Evolutionary conservation across 2,797 vertebrate species (phyloP).

Genomic region (Adrianichthys oophorus): DNA sequence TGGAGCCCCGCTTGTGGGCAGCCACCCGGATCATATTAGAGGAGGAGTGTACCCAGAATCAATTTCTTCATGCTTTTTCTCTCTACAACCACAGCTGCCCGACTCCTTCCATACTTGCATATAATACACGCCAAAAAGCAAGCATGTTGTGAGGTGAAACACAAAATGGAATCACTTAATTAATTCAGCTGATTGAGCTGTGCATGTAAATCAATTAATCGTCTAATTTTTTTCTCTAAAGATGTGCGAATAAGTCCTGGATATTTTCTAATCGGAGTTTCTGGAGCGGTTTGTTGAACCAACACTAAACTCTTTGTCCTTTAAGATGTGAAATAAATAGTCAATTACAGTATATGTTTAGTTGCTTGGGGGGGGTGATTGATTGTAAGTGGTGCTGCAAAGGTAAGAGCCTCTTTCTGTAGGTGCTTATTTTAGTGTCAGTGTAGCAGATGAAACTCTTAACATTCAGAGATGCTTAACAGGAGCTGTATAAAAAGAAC

Average conservation of each 20-base stretch:
- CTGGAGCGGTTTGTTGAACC: not conserved
- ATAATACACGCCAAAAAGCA: conserved; percentile 56
- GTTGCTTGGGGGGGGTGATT: conserved; percentile 26
- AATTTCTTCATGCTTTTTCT: conserved; percentile 75
- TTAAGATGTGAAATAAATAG: conserved; percentile 53
- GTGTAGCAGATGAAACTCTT: conserved; percentile 21
- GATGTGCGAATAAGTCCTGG: conserved; percentile 3
- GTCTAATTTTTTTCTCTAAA: conserved; percentile 7
- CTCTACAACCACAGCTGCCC: conserved; percentile 65
- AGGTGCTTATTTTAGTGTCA: conserved; percentile 28
- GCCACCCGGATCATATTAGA: conserved; percentile 75
- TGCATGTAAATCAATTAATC: conserved; percentile 33
- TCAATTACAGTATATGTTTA: conserved; percentile 52
- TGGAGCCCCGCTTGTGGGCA: conserved; percentile 74
- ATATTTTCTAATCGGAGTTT: conserved; percentile 7
- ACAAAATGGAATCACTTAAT: conserved; percentile 56
- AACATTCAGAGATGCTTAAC: conserved; percentile 35
- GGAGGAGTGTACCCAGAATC: conserved; percentile 69
- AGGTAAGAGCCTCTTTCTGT: conserved; percentile 23
- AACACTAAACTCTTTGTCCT: conserved; percentile 7
- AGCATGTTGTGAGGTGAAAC: conserved; percentile 65
- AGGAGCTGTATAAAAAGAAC: conserved; percentile 33
- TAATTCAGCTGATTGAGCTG: conserved; percentile 52
- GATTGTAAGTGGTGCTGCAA: conserved; percentile 32
- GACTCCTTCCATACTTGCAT: conserved; percentile 57